phyloP scores from a whole-genome alignment of 2,797 vertebrate species.

The Acanthiza pusilla region DNA sequence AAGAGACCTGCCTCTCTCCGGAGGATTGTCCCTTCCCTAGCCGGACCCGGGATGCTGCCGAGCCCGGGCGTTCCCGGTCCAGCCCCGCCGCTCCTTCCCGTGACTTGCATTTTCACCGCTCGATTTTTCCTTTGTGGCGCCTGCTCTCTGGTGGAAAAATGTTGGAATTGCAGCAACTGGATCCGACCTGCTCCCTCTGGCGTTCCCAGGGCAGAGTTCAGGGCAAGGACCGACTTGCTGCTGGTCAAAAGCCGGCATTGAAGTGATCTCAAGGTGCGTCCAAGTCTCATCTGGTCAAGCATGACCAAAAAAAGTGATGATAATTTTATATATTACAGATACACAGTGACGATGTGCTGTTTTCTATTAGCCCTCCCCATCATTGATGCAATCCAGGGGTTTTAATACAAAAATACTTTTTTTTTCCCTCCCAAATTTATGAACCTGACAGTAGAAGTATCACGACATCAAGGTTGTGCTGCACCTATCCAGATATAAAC shows the following conservation, averaged over 20 bases:
- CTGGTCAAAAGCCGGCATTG: background rate
- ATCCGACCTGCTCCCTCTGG: fast-evolving
- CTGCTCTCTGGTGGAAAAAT: background rate
- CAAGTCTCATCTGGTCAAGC: background rate
- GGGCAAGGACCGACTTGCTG: fast-evolving
- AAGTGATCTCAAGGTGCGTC: background rate
- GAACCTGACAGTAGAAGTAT: background rate
- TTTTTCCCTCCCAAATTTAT: fast-evolving
- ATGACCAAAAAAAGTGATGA: background rate
- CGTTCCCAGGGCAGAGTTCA: background rate
- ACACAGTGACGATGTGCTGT: no score
- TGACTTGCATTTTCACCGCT: background rate
- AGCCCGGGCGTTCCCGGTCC: background rate
- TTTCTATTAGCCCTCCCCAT: background rate
- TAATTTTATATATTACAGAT: background rate
- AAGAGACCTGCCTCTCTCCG: background rate
- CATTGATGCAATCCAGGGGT: fast-evolving
- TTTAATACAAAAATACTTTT: background rate
- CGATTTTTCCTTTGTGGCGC: background rate
- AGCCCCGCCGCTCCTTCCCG: background rate
- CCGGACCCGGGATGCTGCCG: background rate
- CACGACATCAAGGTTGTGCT: background rate
- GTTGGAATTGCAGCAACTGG: background rate
- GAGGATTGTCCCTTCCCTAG: background rate
- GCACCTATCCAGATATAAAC: background rate